These are phyloP conservation scores for Drosophila villosipedis DNA, from an alignment of 2,888 invertebrate genomes.

Conservation along the genomic window DNA sequence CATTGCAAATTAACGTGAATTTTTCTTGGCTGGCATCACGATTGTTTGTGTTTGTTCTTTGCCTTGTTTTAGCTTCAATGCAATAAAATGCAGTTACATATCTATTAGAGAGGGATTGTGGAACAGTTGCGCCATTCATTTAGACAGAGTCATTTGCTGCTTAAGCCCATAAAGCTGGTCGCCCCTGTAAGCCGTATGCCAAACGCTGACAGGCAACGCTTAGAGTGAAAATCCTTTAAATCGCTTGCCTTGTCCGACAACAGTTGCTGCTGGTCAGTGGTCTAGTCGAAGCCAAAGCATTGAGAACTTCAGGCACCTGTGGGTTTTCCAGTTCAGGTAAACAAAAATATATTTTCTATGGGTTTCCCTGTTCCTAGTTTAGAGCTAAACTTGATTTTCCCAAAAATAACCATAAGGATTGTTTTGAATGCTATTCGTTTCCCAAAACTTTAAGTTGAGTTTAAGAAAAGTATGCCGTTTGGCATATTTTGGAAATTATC, in stretches of 20 bases:
- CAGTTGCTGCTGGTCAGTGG: constrained; percentile 32
- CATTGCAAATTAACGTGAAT: constrained; percentile 1
- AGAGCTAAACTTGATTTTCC: constrained; percentile 15
- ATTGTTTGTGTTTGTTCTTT: neutral
- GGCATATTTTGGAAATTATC: neutral
- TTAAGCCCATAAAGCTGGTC: constrained; percentile 64
- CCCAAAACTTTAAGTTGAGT: neutral
- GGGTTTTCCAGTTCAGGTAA: constrained; percentile 47
- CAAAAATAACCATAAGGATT: neutral
- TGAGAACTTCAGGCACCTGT: constrained; percentile 40
- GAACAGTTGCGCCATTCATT: constrained; percentile 54
- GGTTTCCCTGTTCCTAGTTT: constrained; percentile 45
- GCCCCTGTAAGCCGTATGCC: constrained; percentile 77
- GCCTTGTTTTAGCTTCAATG: constrained; percentile 4
- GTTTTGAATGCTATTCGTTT: neutral
- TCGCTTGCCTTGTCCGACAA: constrained; percentile 37
- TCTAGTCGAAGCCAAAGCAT: constrained; percentile 6
- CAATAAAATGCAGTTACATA: constrained; percentile 41
- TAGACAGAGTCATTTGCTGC: constrained; percentile 60
- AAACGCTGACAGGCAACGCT: constrained; percentile 76
- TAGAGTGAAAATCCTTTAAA: constrained; percentile 74
- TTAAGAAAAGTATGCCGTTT: neutral
- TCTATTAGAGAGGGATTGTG: constrained; percentile 23
- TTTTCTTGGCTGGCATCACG: neutral
- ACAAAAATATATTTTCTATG: constrained; percentile 58